Evolutionary conservation across 2,888 invertebrate genomes (phyloP), one percentile per base, ranked within the genome.

Genomic region (Ligdia adustata): DNA sequence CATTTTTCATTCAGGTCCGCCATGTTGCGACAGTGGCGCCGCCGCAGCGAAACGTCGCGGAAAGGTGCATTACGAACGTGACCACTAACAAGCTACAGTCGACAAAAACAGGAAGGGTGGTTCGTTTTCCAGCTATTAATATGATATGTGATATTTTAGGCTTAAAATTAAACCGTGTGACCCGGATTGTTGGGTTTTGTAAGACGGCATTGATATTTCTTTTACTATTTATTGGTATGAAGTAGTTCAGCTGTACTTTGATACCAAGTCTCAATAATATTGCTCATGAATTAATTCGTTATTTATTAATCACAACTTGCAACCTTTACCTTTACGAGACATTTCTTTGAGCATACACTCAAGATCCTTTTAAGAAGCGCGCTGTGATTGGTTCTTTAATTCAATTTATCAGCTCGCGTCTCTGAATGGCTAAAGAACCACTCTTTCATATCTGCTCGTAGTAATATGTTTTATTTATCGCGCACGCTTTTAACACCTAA

Each of bases 1-100:
- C 76, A 87, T 89, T 84, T 85, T 81, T 88, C 85, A 86, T 81
- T 78, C 74, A 64, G 75, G 41, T 37, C 66, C 62, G 75, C 83
- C 82, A 80, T 79, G 69, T 78, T 80, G 78, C 72, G 49, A 61
- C 72, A 64, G 72, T 62, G 66, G 72, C 67, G 70, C 69, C 67
- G 70, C 69, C 58, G 57, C 60, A 60, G 60, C 52, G 22, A 18
- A 16, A n/a, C 16, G 29, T 40, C 34, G 45, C 34, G 22, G 33
- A 38, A 43, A 49, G 38, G 50, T 54, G 60, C 57, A 44, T 48
- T 48, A 41, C 31, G 49, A 47, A 33, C 50, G 37, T 6, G 26
- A 22, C 48, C 33, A 28, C 31, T 50, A 50, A 44, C 49, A 31
- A 50, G 48, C 37, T 20, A 6, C 7, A 18, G 31, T 24, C 12